Evolutionary conservation across 2,113 vertebrate species (phyloP), one percentile per base, ranked within the genome.

Genomic region (Notarius quadriscutis): DNA sequence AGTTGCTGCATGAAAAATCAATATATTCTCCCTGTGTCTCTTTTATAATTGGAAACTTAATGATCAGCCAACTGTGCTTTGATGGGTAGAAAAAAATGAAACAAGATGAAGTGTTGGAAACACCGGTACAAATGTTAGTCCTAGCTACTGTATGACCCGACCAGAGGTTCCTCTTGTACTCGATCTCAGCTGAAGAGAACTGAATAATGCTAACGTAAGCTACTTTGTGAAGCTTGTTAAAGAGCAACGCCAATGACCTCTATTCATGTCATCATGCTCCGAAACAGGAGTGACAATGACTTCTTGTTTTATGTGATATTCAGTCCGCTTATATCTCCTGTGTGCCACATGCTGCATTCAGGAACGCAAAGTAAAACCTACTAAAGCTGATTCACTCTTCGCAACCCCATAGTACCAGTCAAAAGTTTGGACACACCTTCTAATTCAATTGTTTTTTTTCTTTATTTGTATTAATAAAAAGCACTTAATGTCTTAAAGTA

Each of bases 31-130:
- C 34, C 18, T 18, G 22, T 55, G 53, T 60, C n/a, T 4, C 48
- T 78, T 78, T 57, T 83, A 63, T 62, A 82, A 87, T 82, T 72
- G 82, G 62, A 86, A 86, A 69, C 75, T 22, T n/a, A 41, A 86
- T 8, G 30, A 83, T 55, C 20, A 62, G 30, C 34, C 30, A 25
- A 48, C 30, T 81, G 57, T 22, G 60, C 55, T 41, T 34, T 80
- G 78, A 22, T 58, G 27, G 27, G 27, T 4, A 34, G 55, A 34
- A 41, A 15, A 48, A 77, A 63, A 27, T 30, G 9, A 63, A 85
- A 75, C 22, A 10, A 17, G 5, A 60, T 25, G 34, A 34, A 22
- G 69, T 17, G 53, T 30, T 34, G 18, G 41, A 78, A 79, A 63
- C 72, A 27, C 48, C 4, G 1, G n/a, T n/a, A 62, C 22, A 67